Evolutionary conservation across 2,888 invertebrate species (phyloP), one percentile per base, ranked within the genome.

Genomic region (Pegoplata infirma): DNA sequence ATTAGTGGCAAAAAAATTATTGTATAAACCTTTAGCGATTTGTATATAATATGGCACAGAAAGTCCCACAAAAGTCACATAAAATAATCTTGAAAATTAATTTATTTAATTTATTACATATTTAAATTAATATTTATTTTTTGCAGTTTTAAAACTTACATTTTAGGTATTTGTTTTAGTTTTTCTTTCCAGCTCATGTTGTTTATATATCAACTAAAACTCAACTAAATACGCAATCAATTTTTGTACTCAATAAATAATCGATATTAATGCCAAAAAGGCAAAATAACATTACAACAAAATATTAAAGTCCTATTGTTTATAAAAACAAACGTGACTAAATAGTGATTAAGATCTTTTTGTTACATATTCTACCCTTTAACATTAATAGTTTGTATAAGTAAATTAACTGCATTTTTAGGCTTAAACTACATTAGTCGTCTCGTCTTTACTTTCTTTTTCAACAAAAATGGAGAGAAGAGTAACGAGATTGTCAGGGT

Each of bases 1-100:
- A 10, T 88, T 88, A 0, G 88, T 86, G 21, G 83, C 81, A 12
- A 84, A 67, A 58, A 85, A 88, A 56, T 84, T 86, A 12, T 83
- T 83, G 10, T 86, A 82, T 53, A 89, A 71, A 6, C 85, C 86
- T 19, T 80, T 71, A 2, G 84, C 81, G 4, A 87, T 85, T 21
- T 83, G 82, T 6, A 81, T 75, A 58, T 87, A 85, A 64, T 84
- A 84, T 8, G 88, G 87, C 74, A 85, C 59, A 5, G 84, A 17
- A 84, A 68, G 21, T 14, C 68, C 61, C 49, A 68, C 76, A 32
- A 83, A 64, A 0, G 61, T 53, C n/a, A 58, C 6, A 51, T 73
- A 69, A 21, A 74, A 76, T 16, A 68, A 25, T n/a, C 76, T 68
- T 14, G 0, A 68, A 63, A 19, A 21, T 47, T 19, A 44, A 66